Conservation (phyloP, 2,888 invertebrate genomes). For the Agrypnus murinus region DNA sequence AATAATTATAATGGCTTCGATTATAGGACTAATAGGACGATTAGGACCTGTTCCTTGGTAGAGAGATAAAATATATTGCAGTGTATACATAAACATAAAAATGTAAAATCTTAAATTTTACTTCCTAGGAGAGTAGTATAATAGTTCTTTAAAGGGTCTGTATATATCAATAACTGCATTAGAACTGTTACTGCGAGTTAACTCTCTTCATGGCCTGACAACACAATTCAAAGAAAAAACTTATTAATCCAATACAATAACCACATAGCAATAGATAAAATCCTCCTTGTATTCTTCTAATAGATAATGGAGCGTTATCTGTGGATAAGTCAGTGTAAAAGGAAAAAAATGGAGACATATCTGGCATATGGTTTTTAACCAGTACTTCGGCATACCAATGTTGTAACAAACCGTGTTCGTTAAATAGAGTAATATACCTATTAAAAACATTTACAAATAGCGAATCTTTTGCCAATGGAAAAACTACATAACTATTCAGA, state of each 20-base stretch:
- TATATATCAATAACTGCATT: no score
- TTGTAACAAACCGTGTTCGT: conserved; percentile 54
- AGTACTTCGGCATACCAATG: conserved; percentile 52
- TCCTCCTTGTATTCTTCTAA: conserved; percentile 43
- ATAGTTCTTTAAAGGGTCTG: no score
- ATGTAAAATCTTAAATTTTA: no score
- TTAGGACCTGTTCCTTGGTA: no score
- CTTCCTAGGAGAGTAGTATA: no score
- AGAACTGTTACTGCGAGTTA: no score
- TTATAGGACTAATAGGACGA: no score
- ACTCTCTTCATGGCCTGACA: no score
- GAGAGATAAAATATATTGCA: no score
- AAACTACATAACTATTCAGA: conserved; percentile 47
- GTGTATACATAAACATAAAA: no score
- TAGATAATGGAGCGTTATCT: conserved; percentile 15
- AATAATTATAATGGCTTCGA: no score
- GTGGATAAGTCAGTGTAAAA: conserved; percentile 16
- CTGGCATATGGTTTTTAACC: conserved; percentile 9
- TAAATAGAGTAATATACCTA: conserved; percentile 40
- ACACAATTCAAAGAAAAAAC: background rate
- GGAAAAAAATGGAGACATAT: conserved; percentile 48
- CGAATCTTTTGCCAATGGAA: conserved; percentile 54
- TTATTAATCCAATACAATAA: conserved; percentile 27
- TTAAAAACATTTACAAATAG: conserved; percentile 55
- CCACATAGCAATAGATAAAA: conserved; percentile 56